phyloP scores from a whole-genome alignment of 2,113 vertebrate species.

The Pomatorhinus ruficollis region DNA sequence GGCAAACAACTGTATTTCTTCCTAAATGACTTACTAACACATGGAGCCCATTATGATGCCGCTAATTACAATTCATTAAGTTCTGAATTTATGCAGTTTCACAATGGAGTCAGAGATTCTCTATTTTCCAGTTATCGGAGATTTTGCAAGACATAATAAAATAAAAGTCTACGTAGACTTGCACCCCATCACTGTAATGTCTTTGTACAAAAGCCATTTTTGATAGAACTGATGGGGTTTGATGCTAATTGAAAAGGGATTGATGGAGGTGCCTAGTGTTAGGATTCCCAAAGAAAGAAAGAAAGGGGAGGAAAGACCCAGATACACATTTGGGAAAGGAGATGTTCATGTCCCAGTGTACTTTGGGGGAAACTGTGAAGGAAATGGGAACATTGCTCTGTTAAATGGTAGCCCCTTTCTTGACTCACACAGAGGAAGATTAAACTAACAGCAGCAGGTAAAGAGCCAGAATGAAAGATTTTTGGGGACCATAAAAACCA shows the following conservation, averaged over 20 bases:
- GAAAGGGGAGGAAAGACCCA: background rate
- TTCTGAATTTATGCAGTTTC: conserved; percentile 44
- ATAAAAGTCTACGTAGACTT: background rate
- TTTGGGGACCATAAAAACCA: background rate
- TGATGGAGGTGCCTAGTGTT: background rate
- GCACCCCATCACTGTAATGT: background rate
- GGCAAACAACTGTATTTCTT: conserved; percentile 29
- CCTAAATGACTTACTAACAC: conserved; percentile 31
- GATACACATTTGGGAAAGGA: background rate
- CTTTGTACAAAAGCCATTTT: background rate
- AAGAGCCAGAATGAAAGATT: background rate
- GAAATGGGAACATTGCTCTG: background rate
- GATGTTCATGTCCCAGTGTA: background rate
- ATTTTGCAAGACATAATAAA: conserved; percentile 4
- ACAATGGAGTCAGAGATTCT: background rate
- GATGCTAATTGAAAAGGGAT: background rate
- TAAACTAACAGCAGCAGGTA: background rate
- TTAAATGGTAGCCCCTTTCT: background rate
- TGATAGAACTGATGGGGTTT: background rate
- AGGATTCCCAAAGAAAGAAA: background rate
- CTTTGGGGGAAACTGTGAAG: background rate
- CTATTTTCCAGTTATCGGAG: background rate
- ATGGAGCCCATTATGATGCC: conserved; percentile 19
- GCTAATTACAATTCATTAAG: conserved; percentile 66
- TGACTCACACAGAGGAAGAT: background rate